Evolutionary conservation across 2,888 invertebrate species (phyloP).

Genomic region (Pseudoips prasinana): DNA sequence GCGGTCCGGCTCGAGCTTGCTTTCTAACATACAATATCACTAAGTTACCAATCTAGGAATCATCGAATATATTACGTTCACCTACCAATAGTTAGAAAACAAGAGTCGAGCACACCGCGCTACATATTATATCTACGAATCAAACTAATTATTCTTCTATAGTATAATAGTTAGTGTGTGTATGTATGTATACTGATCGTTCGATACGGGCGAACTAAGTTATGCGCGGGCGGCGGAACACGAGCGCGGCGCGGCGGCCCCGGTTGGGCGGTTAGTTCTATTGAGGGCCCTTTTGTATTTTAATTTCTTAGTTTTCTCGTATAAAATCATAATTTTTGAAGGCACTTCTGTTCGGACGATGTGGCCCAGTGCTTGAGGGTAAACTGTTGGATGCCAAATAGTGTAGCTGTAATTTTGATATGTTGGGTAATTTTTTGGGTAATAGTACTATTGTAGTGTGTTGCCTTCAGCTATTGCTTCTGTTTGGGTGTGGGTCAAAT

Average conservation of each 20-base stretch:
- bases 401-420: constrained; percentile 42
- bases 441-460: constrained; percentile 67
- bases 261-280: constrained; percentile 90
- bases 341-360: constrained; percentile 97
- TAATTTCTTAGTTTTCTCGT: constrained; percentile 85
- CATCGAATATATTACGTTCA: neutral
- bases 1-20: constrained; percentile 44
- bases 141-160: constrained; percentile 81
- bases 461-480: constrained; percentile 93
- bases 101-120: constrained; percentile 51
- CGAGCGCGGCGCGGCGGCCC: constrained; percentile 71
- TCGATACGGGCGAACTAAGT: constrained; percentile 59
- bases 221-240: constrained; percentile 51
- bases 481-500: constrained; percentile 85
- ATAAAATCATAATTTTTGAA: constrained; percentile 92
- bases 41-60: constrained; percentile 4
- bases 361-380: constrained; percentile 90
- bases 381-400: constrained; percentile 64
- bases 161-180: constrained; percentile 78
- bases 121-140: constrained; percentile 81
- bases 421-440: constrained; percentile 38
- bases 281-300: constrained; percentile 92
- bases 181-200: constrained; percentile 75
- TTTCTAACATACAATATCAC: constrained; percentile 21
- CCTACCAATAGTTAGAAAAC: constrained; percentile 28